Conservation (phyloP, 2,888 invertebrate species). For the Zelleria hepariella region DNA sequence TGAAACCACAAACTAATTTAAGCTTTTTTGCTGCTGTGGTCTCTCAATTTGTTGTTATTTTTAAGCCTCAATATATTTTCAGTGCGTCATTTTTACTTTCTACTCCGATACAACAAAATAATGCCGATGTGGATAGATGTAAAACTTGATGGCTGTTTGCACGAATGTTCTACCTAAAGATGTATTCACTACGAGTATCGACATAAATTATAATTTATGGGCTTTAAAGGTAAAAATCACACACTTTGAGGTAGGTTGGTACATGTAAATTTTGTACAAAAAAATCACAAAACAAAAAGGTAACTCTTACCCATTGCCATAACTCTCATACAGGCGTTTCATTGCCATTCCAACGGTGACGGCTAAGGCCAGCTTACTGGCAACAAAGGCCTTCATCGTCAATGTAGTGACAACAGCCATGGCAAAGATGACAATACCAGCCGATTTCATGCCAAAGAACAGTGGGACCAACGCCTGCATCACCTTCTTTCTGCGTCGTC, state of each 20-base stretch:
- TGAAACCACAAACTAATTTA: background rate
- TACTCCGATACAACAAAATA: background rate
- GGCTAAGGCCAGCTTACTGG: slow-evolving; percentile 78
- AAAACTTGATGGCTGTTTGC: background rate
- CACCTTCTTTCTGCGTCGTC: slow-evolving; percentile 73
- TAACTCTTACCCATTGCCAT: slow-evolving; percentile 51
- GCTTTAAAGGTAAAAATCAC: background rate
- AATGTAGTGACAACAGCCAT: slow-evolving; percentile 74
- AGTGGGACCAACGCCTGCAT: slow-evolving; percentile 76
- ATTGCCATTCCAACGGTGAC: slow-evolving; percentile 73
- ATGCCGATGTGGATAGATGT: background rate
- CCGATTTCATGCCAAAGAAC: slow-evolving; percentile 78
- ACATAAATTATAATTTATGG: no score
- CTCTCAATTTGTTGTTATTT: background rate
- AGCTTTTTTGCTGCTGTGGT: background rate
- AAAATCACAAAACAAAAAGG: background rate
- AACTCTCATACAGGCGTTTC: slow-evolving; percentile 75
- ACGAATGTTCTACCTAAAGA: no score
- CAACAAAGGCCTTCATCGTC: slow-evolving; percentile 77
- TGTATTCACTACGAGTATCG: no score
- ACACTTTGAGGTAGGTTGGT: background rate
- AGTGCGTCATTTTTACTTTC: background rate
- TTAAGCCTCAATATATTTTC: background rate
- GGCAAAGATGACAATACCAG: slow-evolving; percentile 74
- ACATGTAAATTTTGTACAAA: background rate